Base-by-base conservation (phyloP, 2,113 vertebrate genomes). In the Engystomops pustulosus region DNA sequence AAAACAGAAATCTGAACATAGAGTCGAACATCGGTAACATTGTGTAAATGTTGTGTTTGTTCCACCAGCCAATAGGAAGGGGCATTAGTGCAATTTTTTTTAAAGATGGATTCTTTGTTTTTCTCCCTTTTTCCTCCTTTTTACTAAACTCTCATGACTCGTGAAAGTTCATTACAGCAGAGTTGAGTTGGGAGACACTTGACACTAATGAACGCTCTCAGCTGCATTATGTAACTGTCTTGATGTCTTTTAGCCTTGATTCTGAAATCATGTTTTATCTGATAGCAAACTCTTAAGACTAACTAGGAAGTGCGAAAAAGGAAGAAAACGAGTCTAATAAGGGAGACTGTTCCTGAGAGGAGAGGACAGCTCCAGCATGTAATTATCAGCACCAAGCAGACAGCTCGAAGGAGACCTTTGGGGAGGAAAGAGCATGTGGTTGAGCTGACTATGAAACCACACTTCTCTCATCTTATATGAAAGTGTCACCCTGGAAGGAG, bases 121-220 rank as follows among this genome's bases (percentile, higher is more conserved):
- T 30, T 62, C 30, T 62, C 4, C 27, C 23, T 41, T 41, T 8
- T 41, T 30, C 27, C 8, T 30, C 55, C 55, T 10, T 36, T 23
- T 20, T n/a, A 45, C 75, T 70, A 53, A 62, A n/a, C 69, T 8
- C 18, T 34, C 55, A 38, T 18, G 34, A 60, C 34, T 82, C 65
- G 34, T 68, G 62, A 36, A 79, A 53, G 74, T 79, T 79, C 65
- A 85, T 85, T 85, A 79, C 58, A 70, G 83, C 62, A 78, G 41
- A n/a, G 65, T 20, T 30, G 83, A 85, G 75, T 55, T 36, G 75
- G 74, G 12, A 85, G 65, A 79, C 75, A 79, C 75, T 85, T 85
- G 75, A 85, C 83, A 79, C 65, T 85, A 85, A 85, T 85, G 62
- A 85, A 85, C 49, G 36, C 47, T 85, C 45, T 70, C 74, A 79